Evolutionary conservation across 2,797 vertebrate genomes (phyloP).

Genomic region (Crocodylus rhombifer): DNA sequence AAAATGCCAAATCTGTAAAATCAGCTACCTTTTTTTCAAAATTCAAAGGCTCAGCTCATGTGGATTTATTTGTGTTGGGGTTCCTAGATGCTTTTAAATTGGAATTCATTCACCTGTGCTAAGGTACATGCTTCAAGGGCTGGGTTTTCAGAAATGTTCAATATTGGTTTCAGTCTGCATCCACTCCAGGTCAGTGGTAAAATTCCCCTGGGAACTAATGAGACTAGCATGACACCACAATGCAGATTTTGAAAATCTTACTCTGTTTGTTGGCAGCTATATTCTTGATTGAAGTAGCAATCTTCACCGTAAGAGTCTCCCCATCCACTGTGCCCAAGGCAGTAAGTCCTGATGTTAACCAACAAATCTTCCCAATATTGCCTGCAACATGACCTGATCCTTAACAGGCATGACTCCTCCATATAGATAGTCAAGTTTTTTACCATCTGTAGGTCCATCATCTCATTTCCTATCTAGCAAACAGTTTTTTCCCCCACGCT

Average conservation of each 20-base stretch:
- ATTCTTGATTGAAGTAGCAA: slow-evolving; percentile 8
- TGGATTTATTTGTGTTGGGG: not conserved
- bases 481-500: not conserved
- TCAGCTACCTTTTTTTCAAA: slow-evolving; percentile 5
- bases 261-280: not conserved
- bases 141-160: not conserved
- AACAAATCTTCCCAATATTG: not conserved
- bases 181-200: not conserved
- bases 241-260: slow-evolving; percentile 1
- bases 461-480: not conserved
- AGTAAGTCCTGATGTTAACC: accelerated
- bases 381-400: not conserved
- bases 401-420: not conserved
- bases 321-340: not conserved
- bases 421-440: not conserved
- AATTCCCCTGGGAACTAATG: not conserved
- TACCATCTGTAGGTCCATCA: not conserved
- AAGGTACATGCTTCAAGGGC: not conserved
- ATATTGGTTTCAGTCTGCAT: not conserved
- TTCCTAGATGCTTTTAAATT: not conserved
- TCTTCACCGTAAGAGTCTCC: not conserved
- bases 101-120: accelerated
- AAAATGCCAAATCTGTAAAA: slow-evolving; percentile 1
- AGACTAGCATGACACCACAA: not conserved
- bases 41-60: not conserved